Base-by-base conservation (phyloP, 1,140 invertebrate species). In the Drosophila prosaltans region DNA sequence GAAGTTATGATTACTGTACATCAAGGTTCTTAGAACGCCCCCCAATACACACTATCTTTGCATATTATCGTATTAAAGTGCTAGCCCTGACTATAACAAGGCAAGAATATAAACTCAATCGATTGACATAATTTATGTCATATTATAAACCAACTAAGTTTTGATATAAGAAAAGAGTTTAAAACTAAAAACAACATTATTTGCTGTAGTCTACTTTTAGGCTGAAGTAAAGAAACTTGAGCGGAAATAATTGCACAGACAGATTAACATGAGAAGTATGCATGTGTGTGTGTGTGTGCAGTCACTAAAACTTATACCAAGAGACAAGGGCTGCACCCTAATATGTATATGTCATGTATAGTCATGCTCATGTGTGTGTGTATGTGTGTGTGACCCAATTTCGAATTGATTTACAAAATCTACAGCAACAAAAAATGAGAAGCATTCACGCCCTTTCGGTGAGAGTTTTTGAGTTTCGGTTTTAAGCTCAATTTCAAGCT, bases 321-420 rank as follows among this genome's bases (percentile, higher is more conserved):
- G 7, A 26, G 45, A 24, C 21, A 51, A 51, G 45, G 9, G 24
- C 45, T 51, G 45, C 45, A 51, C 45, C 45, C 45, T 51, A 3
- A 36, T 36, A 36, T 36, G 32, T 21, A 48, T 21, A 48, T 51
- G 45, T 51, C 21, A 16, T 16, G 16, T 51, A 51, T 48, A 45
- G 45, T 48, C 16, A 48, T 48, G 43, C 28, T 4, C 28, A 30
- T 30, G 28, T 54, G 58, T 36, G 62, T 62, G 60, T 28, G 54
- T 55, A 68, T 43, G 40, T 62, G 11, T 45, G 30, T 40, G 40
- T 86, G 83, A 88, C 83, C 83, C 54, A 88, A 88, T 88, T 88
- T 84, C 73, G 68, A 89, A 81, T 89, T 88, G 83, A 88, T 88
- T 88, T 86, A 79, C 75, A 79, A 82, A 83, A 76, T 80, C 70